A percentile compares a stretch with the other conserved stretches of the same genome.
Evolutionary conservation across 2,888 invertebrate species (phyloP).

Genomic region (Furcula furcula): DNA sequence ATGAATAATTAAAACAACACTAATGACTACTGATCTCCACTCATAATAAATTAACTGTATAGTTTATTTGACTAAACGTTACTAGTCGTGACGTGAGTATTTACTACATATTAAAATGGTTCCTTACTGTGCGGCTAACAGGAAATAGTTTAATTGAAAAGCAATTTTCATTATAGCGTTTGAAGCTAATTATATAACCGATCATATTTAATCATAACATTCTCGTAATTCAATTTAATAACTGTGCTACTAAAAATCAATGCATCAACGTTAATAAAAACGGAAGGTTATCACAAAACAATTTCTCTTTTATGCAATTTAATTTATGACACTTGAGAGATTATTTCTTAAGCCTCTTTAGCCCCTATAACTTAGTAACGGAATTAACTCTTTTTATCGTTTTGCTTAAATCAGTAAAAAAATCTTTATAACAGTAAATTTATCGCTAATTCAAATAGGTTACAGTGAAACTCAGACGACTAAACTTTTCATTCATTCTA

Average conservation of each 20-base stretch:
- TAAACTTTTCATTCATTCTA: no score
- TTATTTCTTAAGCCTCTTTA: no score
- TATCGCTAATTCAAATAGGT: no score
- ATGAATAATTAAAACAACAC: conserved; percentile 19
- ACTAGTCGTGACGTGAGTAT: conserved; percentile 24
- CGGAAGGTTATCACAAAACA: conserved; percentile 3
- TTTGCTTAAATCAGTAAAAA: no score
- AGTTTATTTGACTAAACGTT: conserved; percentile 18
- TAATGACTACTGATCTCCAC: conserved; percentile 20
- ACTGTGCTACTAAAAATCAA: conserved; percentile 18
- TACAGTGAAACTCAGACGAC: no score
- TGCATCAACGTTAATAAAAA: conserved; percentile 30
- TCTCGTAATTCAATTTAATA: conserved; percentile 37
- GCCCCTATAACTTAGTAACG: no score
- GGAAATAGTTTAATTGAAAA: conserved; percentile 34
- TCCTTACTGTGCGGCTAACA: conserved; percentile 10
- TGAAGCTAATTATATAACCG: conserved; percentile 32
- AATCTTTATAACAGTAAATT: no score
- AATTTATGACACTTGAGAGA: no score
- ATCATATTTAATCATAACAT: conserved; percentile 40
- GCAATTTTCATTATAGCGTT: conserved; percentile 36
- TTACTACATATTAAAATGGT: conserved; percentile 21
- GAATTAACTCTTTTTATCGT: no score
- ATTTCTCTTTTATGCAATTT: no score
- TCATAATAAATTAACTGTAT: conserved; percentile 22